A percentile compares a stretch with the other conserved stretches of the same genome.
phyloP scores from a whole-genome alignment of 2,797 vertebrate species.

The Cygnus olor region DNA sequence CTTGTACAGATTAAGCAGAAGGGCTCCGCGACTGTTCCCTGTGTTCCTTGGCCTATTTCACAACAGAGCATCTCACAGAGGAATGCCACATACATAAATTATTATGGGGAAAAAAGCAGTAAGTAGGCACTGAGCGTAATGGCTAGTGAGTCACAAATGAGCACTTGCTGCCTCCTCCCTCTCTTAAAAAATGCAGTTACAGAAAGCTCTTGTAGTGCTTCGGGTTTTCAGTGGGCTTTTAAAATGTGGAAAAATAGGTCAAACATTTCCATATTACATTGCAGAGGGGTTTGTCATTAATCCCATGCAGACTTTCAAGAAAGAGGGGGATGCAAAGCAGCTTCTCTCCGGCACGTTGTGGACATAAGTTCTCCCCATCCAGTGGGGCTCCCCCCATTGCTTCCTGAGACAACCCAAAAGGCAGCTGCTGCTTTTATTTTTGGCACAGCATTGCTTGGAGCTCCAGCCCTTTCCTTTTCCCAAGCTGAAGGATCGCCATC shows the following conservation, averaged over 20 bases:
- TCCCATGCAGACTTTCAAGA: neutral
- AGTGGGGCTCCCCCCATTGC: rapidly evolving
- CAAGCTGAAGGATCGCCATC: rapidly evolving
- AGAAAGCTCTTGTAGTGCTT: neutral
- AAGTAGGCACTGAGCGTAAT: neutral
- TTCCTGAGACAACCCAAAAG: rapidly evolving
- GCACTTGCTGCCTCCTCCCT: neutral
- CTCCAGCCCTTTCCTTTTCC: neutral
- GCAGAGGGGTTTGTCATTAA: neutral
- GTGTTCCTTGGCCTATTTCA: constrained; percentile 79
- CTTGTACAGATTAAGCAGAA: constrained; percentile 82
- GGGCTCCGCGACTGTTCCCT: constrained; percentile 78
- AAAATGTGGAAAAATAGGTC: neutral
- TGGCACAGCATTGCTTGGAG: rapidly evolving
- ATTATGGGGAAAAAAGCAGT: neutral
- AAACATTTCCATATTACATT: neutral
- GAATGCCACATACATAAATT: constrained; percentile 24
- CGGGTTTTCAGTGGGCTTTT: neutral
- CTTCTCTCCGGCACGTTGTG: neutral
- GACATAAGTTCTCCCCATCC: neutral
- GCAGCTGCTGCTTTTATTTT: rapidly evolving
- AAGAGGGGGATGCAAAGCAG: neutral
- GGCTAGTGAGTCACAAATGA: neutral
- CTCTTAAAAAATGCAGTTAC: neutral
- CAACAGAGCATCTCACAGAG: constrained; percentile 79